Evolutionary conservation across 2,113 vertebrate genomes (phyloP).

Genomic region (Catharus minimus): DNA sequence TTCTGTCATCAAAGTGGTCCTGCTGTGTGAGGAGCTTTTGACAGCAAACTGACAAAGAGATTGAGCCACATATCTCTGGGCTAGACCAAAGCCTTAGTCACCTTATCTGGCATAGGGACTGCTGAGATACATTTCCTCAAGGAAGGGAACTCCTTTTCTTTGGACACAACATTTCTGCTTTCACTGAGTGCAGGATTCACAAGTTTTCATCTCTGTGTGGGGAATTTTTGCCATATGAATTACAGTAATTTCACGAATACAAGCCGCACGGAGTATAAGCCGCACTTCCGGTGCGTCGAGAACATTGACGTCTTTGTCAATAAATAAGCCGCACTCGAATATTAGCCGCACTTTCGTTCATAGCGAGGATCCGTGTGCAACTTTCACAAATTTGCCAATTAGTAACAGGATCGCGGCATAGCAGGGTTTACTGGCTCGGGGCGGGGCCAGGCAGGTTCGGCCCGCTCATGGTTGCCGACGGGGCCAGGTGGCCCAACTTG

Average conservation of each 20-base stretch:
- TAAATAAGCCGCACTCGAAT: too few species aligned
- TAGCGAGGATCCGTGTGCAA: too few species aligned
- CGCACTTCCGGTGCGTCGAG: too few species aligned
- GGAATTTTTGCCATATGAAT: slow-evolving; percentile 35
- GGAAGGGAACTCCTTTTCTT: not conserved
- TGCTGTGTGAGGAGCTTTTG: not conserved
- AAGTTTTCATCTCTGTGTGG: not conserved
- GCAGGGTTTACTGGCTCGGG: too few species aligned
- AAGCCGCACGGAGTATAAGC: too few species aligned
- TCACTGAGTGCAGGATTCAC: not conserved
- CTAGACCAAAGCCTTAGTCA: not conserved
- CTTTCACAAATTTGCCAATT: too few species aligned
- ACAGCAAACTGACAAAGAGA: not conserved
- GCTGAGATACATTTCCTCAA: not conserved
- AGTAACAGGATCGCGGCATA: too few species aligned
- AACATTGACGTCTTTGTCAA: too few species aligned
- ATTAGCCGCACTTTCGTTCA: too few species aligned
- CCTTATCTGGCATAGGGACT: not conserved
- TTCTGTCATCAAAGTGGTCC: not conserved
- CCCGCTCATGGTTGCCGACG: too few species aligned
- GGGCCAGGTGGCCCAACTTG: too few species aligned
- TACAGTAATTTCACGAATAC: not conserved
- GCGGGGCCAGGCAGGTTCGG: too few species aligned
- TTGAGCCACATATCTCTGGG: not conserved
- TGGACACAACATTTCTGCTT: not conserved